Base-by-base conservation (phyloP, 2,888 invertebrate species). In the Meiosimyza platycephala region DNA sequence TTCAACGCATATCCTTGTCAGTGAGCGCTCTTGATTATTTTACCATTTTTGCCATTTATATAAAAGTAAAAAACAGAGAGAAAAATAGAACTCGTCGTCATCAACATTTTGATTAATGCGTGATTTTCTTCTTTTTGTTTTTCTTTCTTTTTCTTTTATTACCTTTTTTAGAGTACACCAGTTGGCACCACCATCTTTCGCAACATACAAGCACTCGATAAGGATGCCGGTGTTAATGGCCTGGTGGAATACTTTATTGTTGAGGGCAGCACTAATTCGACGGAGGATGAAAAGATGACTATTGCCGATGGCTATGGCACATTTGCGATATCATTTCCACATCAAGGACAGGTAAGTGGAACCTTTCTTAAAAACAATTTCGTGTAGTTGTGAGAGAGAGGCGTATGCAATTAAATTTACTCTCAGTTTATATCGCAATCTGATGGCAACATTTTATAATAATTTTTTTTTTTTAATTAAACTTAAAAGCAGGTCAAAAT, bases 201-300 rank as follows among this genome's bases (percentile, higher is more conserved):
- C 79, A 92, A 93, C 76, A 91, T 96, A 74, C 90, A 91, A 75
- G 95, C 96, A 0, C 89, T 90, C 72, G 96, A 96, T 85, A 92
- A 92, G 71, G 96, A 96, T 85, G 93, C 95, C 1, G 95, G 96
- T 60, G 94, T 95, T 76, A 96, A 96, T 84, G 95, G 95, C 60
- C 90, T 95, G 60, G 92, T 96, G 3, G 96, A 96, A 84, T 96
- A 96, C 87, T 94, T 93, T 78, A 92, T 96, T 76, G 90, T 94
- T 74, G 92, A 93, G 79, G 92, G 94, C 74, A 79, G 79, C 66
- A 76, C 76, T 22, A 87, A 85, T 76, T 78, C 80, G 55, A 88
- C 87, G 15, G 88, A 89, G 74, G 88, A 90, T 78, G 91, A 92
- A 77, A 90, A 90, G 80, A 88, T 92, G 79, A 91, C 90, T 73